These are phyloP conservation scores for Megaceryle alcyon DNA, from an alignment of 2,797 vertebrate species.

Conservation along the genomic window DNA sequence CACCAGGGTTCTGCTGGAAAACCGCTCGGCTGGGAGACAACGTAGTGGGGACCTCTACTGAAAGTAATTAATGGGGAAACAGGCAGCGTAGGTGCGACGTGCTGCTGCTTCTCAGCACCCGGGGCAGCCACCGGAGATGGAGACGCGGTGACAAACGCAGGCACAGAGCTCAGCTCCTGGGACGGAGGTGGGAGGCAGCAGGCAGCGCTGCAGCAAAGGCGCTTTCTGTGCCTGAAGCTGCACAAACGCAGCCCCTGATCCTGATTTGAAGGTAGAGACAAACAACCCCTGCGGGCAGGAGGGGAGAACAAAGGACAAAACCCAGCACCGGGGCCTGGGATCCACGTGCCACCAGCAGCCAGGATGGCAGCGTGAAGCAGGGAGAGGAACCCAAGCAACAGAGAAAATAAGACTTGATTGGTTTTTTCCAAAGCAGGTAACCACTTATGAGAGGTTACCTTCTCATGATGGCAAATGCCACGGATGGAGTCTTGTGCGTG, in stretches of 20 bases:
- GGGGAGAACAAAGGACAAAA: neutral
- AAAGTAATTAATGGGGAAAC: neutral
- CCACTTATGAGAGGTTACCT: neutral
- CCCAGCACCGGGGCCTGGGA: neutral
- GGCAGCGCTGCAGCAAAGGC: accelerated
- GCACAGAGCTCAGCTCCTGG: neutral
- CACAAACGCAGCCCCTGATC: neutral
- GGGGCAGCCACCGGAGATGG: accelerated
- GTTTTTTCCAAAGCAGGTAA: neutral
- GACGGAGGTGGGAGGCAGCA: accelerated
- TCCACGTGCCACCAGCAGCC: neutral
- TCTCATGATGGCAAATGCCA: neutral
- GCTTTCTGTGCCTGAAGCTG: neutral
- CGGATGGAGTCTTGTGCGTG: accelerated
- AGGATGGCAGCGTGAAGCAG: neutral
- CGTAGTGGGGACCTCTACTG: neutral
- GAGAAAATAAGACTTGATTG: too few relatives aligned
- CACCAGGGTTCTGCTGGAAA: neutral
- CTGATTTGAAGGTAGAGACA: neutral
- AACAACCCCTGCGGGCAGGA: neutral
- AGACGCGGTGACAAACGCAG: accelerated
- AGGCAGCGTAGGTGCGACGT: accelerated
- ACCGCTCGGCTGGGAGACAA: neutral
- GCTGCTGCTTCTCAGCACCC: neutral
- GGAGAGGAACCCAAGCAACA: neutral